Evolutionary conservation across 2,888 invertebrate genomes (phyloP), one percentile per base, ranked within the genome.

Genomic region (Agrilus mali): DNA sequence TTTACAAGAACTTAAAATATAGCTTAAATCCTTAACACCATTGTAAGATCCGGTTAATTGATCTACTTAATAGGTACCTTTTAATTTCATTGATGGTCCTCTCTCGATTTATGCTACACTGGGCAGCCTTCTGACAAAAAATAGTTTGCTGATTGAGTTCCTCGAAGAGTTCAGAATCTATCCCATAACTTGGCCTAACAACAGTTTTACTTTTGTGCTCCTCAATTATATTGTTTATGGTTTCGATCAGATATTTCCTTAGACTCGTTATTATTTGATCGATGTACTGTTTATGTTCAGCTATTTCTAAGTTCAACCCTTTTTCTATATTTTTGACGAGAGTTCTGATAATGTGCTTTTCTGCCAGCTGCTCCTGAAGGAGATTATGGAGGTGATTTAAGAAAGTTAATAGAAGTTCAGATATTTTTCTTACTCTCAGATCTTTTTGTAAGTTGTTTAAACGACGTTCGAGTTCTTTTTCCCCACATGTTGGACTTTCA

Each of bases 101-200:
- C 60, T 85, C 75, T 59, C 82, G 63, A 63, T 80, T 78, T 56
- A 83, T 70, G 58, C 80, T 80, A 67, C 81, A 74, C 61, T 80
- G 74, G 49, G 79, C 74, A 49, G 80, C 75, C 60, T 78, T 74
- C 66, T 82, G 78, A 63, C 86, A 78, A 70, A 82, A 79, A 53
- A 75, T 68, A 42, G 80, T 72, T 65, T 89, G 82, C 63, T 81
- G 81, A 57, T 76, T 75, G 45, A 84, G 66, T 57, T 85, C 86
- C 51, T 80, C 77, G 56, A 82, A 77, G 42, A 77, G 61, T 65
- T 68, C 64, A 39, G 73, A 72, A 41, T 77, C 77, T 47, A 81
- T 75, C 5, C 80, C 80, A 53, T 75, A 72, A 56, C 72, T 75
- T n/a, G 73, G 69, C 51, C 74, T 74, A 50, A 75, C 65, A 53